Conservation (phyloP, 1,140 invertebrate genomes). For the Melitaea cinxia region DNA sequence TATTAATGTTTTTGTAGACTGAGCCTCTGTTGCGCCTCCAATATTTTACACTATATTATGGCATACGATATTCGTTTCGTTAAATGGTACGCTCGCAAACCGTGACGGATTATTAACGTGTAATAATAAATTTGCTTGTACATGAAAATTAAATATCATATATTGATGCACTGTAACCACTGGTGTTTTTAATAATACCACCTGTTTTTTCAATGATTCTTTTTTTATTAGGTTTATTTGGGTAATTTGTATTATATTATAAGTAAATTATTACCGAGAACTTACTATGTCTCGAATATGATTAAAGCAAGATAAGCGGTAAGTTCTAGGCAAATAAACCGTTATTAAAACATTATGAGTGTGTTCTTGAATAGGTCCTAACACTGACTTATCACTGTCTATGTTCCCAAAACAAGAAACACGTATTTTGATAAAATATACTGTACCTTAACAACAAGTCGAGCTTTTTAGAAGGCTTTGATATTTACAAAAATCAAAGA, state of each 20-base stretch:
- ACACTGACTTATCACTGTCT: background rate
- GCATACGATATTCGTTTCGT: conserved; percentile 69
- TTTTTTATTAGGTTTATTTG: conserved; percentile 76
- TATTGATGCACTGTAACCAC: conserved; percentile 79
- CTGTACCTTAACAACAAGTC: too few relatives aligned
- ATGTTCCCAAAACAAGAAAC: conserved; percentile 2
- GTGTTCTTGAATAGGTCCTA: conserved; percentile 68
- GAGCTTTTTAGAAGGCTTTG: too few relatives aligned
- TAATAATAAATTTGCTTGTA: conserved; percentile 80
- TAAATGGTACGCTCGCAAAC: conserved; percentile 54
- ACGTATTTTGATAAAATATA: background rate
- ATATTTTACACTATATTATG: conserved; percentile 76
- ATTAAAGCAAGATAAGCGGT: conserved; percentile 71
- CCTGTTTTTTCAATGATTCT: conserved; percentile 66
- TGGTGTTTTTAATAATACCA: conserved; percentile 79
- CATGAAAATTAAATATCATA: conserved; percentile 81
- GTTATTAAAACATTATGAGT: conserved; percentile 64
- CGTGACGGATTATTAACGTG: conserved; percentile 67
- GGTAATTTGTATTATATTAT: conserved; percentile 77
- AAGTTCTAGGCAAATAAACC: conserved; percentile 79
- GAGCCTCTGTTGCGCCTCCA: conserved; percentile 56
- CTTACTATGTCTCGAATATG: conserved; percentile 76
- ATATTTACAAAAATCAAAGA: too few relatives aligned
- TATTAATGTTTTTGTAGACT: too few relatives aligned
- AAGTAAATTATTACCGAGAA: conserved; percentile 79